Evolutionary conservation across 2,797 vertebrate species (phyloP).

Genomic region (Pampus argenteus): DNA sequence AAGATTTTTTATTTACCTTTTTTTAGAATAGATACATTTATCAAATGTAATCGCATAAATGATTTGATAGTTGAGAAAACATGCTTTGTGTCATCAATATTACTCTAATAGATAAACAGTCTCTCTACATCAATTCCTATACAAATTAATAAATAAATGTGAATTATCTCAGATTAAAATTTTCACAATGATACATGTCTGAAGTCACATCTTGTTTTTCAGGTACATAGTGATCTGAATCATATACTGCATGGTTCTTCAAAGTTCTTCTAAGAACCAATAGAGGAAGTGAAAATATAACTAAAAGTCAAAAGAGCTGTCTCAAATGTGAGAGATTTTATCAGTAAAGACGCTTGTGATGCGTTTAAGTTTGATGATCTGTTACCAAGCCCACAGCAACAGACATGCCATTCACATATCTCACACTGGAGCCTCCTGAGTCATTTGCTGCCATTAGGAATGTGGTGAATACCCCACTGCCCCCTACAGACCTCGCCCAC

Average conservation of each 20-base stretch:
- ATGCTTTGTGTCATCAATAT: not conserved
- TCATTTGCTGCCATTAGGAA: constrained; percentile 71
- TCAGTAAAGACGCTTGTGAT: constrained; percentile 36
- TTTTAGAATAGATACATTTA: not conserved
- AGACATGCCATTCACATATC: constrained; percentile 69
- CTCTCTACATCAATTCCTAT: not conserved
- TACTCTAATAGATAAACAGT: not conserved
- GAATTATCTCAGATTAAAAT: not conserved
- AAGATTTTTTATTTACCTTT: not conserved
- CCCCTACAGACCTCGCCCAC: constrained; percentile 10
- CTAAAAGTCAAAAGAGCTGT: no score
- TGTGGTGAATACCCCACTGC: constrained; percentile 53
- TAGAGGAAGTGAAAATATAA: not conserved
- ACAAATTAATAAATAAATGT: not conserved
- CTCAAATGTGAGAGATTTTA: not conserved
- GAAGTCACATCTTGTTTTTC: not conserved
- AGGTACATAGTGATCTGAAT: not conserved
- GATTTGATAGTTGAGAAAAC: not conserved
- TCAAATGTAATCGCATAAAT: not conserved
- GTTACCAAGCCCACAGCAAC: constrained; percentile 53
- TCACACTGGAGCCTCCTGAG: constrained; percentile 46
- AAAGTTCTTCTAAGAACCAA: no score
- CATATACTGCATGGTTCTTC: no score
- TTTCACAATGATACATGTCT: not conserved
- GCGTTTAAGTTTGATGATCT: constrained; percentile 54